A percentile compares a stretch with the other conserved stretches of the same genome.
phyloP scores from a whole-genome alignment of 2,888 invertebrate species.

The Epiperipatus broadwayi region DNA sequence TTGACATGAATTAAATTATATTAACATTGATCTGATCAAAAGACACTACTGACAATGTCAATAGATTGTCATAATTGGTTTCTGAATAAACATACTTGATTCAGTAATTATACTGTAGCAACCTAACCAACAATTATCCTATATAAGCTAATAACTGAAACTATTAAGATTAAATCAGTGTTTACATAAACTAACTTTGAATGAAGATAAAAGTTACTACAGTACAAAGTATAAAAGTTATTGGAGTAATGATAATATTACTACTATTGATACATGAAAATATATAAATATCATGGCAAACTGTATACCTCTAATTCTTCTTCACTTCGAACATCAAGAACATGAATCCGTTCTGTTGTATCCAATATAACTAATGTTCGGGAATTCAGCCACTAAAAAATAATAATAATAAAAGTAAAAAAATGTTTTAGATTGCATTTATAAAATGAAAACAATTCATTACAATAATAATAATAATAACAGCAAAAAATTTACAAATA shows the following conservation, averaged over 20 bases:
- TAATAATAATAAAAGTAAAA: slow-evolving; percentile 7
- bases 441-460: slow-evolving; percentile 4
- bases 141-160: too few relatives aligned
- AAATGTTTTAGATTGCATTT: slow-evolving; percentile 9
- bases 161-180: too few relatives aligned
- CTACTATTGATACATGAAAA: slow-evolving; percentile 1
- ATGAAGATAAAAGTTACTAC: too few relatives aligned
- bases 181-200: too few relatives aligned
- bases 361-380: slow-evolving; percentile 67
- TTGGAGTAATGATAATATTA: not conserved
- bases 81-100: too few relatives aligned
- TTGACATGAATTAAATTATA: too few relatives aligned
- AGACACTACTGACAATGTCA: too few relatives aligned
- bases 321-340: slow-evolving; percentile 71
- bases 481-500: too few relatives aligned
- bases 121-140: too few relatives aligned
- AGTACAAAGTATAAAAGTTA: not conserved
- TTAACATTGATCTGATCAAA: too few relatives aligned
- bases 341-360: slow-evolving; percentile 58
- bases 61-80: too few relatives aligned
- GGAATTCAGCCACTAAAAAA: slow-evolving; percentile 56
- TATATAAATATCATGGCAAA: slow-evolving; percentile 13
- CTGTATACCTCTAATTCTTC: slow-evolving; percentile 55
- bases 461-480: not conserved
- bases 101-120: too few relatives aligned